These are phyloP conservation scores for Drosophila recens DNA, from an alignment of 2,888 invertebrate genomes.

Conservation along the genomic window DNA sequence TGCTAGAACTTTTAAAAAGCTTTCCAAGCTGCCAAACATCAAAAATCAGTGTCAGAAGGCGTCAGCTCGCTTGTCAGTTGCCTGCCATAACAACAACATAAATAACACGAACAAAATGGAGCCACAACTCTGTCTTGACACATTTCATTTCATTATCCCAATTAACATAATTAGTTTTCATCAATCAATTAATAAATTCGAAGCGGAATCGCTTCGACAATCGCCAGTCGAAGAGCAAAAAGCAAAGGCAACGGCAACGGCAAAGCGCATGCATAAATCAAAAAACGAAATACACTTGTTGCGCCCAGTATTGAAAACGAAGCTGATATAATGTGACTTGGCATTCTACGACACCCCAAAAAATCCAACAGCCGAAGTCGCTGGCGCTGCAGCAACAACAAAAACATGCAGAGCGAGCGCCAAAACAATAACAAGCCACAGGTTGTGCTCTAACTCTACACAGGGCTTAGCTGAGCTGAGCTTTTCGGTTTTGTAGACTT, in stretches of 20 bases:
- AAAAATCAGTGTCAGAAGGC: conserved; percentile 26
- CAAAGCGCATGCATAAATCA: conserved; percentile 75
- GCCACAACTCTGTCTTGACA: conserved; percentile 61
- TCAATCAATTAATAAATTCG: conserved; percentile 79
- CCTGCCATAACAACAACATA: conserved; percentile 34
- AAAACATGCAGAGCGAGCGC: conserved; percentile 16
- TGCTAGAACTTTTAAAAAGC: conserved; percentile 22
- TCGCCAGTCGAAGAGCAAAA: conserved; percentile 22
- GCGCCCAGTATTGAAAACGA: conserved; percentile 74
- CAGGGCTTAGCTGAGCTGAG: conserved; percentile 53
- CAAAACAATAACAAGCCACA: conserved; percentile 63
- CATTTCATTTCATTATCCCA: conserved; percentile 77
- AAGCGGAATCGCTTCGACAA: conserved; percentile 41
- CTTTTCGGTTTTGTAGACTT: conserved; percentile 68
- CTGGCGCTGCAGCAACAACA: conserved; percentile 26
- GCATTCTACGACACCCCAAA: conserved; percentile 66
- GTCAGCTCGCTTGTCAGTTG: conserved; percentile 38
- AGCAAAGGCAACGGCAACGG: not conserved
- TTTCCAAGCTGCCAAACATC: conserved; percentile 9
- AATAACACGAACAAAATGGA: conserved; percentile 41
- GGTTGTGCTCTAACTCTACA: conserved; percentile 64
- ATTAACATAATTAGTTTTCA: conserved; percentile 80
- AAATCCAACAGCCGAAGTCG: conserved; percentile 11
- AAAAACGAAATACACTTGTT: conserved; percentile 76
- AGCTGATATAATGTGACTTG: conserved; percentile 70